Conservation (phyloP, 2,113 vertebrate species). For the Salvelinus alpinus region DNA sequence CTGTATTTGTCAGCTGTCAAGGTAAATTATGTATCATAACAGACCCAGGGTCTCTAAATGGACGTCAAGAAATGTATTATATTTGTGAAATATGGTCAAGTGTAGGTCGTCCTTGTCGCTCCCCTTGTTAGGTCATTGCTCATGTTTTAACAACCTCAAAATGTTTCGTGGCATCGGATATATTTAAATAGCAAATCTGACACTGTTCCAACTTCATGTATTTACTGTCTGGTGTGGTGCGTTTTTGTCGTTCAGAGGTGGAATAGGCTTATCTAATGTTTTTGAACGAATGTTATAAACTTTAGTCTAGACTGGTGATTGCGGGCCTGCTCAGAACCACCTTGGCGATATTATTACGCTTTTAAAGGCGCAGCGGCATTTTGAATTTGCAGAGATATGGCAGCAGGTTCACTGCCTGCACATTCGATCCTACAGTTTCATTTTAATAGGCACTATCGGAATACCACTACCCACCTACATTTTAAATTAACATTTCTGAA, state of each 20-base stretch:
- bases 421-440: background rate
- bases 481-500: background rate
- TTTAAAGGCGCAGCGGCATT: slow-evolving; percentile 74
- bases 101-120: slow-evolving; percentile 70
- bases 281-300: slow-evolving; percentile 46
- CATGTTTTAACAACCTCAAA: slow-evolving; percentile 53
- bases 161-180: slow-evolving; percentile 43
- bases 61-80: slow-evolving; percentile 20
- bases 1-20: slow-evolving; percentile 75
- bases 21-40: slow-evolving; percentile 65
- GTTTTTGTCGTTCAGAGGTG: slow-evolving; percentile 20
- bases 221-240: background rate
- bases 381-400: slow-evolving; percentile 32
- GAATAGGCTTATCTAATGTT: background rate
- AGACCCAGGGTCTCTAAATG: background rate
- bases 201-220: slow-evolving; percentile 14
- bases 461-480: background rate
- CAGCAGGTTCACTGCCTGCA: slow-evolving; percentile 53
- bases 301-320: slow-evolving; percentile 47
- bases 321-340: slow-evolving; percentile 65
- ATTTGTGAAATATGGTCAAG: slow-evolving; percentile 29
- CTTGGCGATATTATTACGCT: slow-evolving; percentile 63
- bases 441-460: background rate
- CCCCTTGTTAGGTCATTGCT: slow-evolving; percentile 69
- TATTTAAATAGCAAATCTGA: slow-evolving; percentile 44